These are phyloP conservation scores for Istiophorus platypterus DNA, from an alignment of 2,113 vertebrate species.

Conservation along the genomic window DNA sequence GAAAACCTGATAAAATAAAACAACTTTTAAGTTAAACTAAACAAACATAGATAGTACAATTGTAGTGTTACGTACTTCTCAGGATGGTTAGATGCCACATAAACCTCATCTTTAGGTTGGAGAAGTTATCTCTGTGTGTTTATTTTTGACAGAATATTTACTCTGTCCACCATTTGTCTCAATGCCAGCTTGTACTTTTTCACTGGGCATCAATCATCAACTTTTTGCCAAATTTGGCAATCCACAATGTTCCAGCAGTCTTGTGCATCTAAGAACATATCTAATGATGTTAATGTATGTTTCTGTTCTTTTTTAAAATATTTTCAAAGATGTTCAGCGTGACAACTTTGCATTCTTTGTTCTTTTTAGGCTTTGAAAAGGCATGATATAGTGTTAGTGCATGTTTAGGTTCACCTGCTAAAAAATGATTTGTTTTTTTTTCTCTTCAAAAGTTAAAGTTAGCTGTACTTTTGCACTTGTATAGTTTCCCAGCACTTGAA, in stretches of 20 bases:
- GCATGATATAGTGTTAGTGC: background rate
- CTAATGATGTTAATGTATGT: background rate
- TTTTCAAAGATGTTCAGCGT: background rate
- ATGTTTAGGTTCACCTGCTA: background rate
- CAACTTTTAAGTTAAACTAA: background rate
- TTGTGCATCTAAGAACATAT: no score
- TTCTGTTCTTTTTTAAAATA: background rate
- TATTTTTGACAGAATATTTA: background rate
- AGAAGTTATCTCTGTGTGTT: background rate
- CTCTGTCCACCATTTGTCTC: background rate
- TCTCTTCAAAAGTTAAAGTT: background rate
- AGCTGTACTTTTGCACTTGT: background rate
- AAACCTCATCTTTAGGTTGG: background rate
- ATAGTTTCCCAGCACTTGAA: background rate
- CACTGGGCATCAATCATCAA: background rate
- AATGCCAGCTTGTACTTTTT: background rate
- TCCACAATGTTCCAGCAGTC: background rate
- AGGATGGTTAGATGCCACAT: background rate
- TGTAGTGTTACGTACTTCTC: background rate
- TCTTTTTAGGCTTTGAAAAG: background rate
- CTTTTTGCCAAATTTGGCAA: no score
- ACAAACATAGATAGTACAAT: background rate
- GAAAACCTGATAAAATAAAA: conserved; percentile 5
- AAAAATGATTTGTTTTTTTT: background rate
- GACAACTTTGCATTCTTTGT: background rate